Conservation (phyloP, 1,140 invertebrate species). For the Ditylenchus dipsaci region DNA sequence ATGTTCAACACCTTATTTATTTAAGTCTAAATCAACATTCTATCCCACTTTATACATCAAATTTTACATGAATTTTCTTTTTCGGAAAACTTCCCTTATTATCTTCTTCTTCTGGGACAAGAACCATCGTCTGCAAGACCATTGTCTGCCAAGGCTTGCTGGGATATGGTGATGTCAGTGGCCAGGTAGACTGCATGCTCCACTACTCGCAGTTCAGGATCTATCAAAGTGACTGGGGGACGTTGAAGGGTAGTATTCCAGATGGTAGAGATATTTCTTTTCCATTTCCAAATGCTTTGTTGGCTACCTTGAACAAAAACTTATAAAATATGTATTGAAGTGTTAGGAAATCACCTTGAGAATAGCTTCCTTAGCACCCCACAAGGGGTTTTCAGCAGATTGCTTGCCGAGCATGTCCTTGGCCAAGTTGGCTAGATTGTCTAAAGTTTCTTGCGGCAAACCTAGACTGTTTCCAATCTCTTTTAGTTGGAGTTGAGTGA, state of each 20-base stretch:
- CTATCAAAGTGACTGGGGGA: conserved; percentile 40
- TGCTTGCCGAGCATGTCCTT: conserved; percentile 33
- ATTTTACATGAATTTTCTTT: too few relatives aligned
- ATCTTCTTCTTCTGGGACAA: background rate
- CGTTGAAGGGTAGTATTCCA: conserved; percentile 5
- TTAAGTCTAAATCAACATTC: too few relatives aligned
- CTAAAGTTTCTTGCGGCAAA: conserved; percentile 46
- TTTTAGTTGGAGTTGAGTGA: conserved; percentile 35
- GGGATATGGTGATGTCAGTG: conserved; percentile 36
- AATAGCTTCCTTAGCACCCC: background rate
- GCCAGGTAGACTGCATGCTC: conserved; percentile 46
- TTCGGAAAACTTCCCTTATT: too few relatives aligned
- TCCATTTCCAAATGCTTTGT: conserved; percentile 11
- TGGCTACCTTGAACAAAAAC: background rate
- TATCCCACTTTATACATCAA: too few relatives aligned
- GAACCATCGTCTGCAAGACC: background rate
- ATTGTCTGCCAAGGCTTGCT: background rate
- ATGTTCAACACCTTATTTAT: too few relatives aligned
- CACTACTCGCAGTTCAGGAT: conserved; percentile 38
- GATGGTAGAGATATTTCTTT: conserved; percentile 27
- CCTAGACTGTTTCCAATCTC: conserved; percentile 41
- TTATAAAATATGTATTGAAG: background rate
- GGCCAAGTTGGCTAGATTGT: conserved; percentile 47
- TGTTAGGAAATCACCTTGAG: background rate
- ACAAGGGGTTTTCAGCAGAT: background rate